These are phyloP conservation scores for Microctenopoma steveboyesi DNA, from an alignment of 2,797 vertebrate species.

Conservation along the genomic window DNA sequence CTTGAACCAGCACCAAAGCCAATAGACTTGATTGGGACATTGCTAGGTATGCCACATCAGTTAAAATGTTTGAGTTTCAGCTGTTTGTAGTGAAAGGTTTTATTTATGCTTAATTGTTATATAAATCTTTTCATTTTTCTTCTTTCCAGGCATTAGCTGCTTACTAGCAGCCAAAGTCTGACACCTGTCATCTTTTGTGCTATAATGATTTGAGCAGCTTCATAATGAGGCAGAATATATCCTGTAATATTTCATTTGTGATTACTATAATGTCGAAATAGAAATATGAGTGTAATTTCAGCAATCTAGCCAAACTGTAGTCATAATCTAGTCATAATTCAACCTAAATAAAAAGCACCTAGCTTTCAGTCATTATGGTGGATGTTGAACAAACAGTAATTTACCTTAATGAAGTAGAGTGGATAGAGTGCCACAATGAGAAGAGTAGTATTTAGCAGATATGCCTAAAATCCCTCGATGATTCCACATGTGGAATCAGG, in stretches of 20 bases:
- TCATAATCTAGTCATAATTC: constrained; percentile 7
- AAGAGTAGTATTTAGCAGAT: constrained; percentile 64
- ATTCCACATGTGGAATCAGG: constrained; percentile 63
- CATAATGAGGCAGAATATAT: constrained; percentile 19
- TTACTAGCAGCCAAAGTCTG: constrained; percentile 15
- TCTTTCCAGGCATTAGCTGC: background rate
- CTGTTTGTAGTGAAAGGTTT: constrained; percentile 2
- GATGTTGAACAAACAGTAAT: constrained; percentile 59
- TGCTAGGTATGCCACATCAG: too few relatives aligned
- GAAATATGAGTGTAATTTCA: constrained; percentile 39
- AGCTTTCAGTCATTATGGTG: constrained; percentile 27
- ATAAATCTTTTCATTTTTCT: background rate
- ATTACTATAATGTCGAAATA: constrained; percentile 41
- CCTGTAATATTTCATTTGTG: constrained; percentile 45
- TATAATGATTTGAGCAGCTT: constrained; percentile 23
- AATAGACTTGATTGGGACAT: too few relatives aligned
- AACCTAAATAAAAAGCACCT: constrained; percentile 28
- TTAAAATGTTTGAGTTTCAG: background rate
- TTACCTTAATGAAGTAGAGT: constrained; percentile 41
- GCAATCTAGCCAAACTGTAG: constrained; percentile 28
- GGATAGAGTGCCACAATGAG: constrained; percentile 41
- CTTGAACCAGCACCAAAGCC: too few relatives aligned
- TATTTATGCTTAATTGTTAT: background rate
- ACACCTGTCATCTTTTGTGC: constrained; percentile 21
- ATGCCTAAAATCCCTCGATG: constrained; percentile 56